Evolutionary conservation across 2,113 vertebrate genomes (phyloP).

Genomic region (Isichthys henryi): DNA sequence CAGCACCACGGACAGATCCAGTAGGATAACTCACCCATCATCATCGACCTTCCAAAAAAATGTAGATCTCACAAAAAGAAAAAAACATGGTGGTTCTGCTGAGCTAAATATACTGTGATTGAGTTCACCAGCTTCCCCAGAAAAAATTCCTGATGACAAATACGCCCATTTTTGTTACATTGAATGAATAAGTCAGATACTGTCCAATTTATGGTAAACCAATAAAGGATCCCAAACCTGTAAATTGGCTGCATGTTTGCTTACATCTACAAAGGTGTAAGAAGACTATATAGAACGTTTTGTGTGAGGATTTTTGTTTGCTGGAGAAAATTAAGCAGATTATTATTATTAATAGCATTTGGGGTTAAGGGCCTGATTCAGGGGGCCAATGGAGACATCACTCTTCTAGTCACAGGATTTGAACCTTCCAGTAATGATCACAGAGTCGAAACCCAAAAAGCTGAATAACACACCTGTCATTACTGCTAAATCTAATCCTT

Average conservation of each 20-base stretch:
- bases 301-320: neutral
- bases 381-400: neutral
- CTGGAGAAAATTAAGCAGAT: neutral
- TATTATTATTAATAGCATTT: neutral
- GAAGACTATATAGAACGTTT: neutral
- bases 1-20: constrained; percentile 27
- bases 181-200: neutral
- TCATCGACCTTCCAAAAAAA: neutral
- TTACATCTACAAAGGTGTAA: neutral
- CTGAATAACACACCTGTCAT: neutral
- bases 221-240: neutral
- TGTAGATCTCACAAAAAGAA: neutral
- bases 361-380: neutral
- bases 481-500: neutral
- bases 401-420: neutral
- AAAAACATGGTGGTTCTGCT: neutral
- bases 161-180: neutral
- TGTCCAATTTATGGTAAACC: neutral
- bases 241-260: neutral
- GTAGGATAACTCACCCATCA: neutral
- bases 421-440: neutral
- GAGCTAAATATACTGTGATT: neutral
- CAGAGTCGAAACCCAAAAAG: neutral
- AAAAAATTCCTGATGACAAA: neutral
- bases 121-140: neutral